Evolutionary conservation across 2,888 invertebrate species (phyloP), one percentile per base, ranked within the genome.

Genomic region (Pardosa pseudoannulata): DNA sequence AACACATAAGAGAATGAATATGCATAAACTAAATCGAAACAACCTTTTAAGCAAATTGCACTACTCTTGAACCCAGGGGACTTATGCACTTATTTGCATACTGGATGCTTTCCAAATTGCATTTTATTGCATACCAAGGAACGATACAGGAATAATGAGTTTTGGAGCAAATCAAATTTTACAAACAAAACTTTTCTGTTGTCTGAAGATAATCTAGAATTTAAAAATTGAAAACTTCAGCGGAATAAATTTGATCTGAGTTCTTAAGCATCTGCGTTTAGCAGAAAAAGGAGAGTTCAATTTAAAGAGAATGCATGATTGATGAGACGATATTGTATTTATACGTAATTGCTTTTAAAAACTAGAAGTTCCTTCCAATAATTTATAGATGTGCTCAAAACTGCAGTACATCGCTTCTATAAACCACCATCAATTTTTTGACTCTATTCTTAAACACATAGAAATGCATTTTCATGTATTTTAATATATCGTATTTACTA

Each of bases 11-110:
- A 11, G 19, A 23, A 39, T 70, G 70, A 70, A 70, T 70, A 70
- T 70, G 41, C 70, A 70, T 70, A 41, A 41, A 70, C 7, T 11
- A 41, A 28, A 70, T 19, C 13, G 41, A 70, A 70, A 56, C 28
- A 72, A 72, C 29, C 72, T 72, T 72, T 72, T 72, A 72, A 28
- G 50, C 29, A 72, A 72, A 72, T 72, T 72, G 56, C 23, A 13
- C 23, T 50, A 19, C n/a, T 19, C 23, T 27, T 19, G 56, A 72
- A 23, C 19, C 39, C 11, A 6, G 41, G 23, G 31, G 56, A 72
- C 13, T 19, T 19, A 56, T 56, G n/a, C 9, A 31, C 19, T 7
- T 32, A 50, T 72, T 50, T 72, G 28, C 39, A 31, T 72, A 31
- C 50, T 71, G 71, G 71, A 32, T 71, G 16, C 36, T 13, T 27